Evolutionary conservation across 2,113 vertebrate species (phyloP).

Genomic region (Mobula birostris): DNA sequence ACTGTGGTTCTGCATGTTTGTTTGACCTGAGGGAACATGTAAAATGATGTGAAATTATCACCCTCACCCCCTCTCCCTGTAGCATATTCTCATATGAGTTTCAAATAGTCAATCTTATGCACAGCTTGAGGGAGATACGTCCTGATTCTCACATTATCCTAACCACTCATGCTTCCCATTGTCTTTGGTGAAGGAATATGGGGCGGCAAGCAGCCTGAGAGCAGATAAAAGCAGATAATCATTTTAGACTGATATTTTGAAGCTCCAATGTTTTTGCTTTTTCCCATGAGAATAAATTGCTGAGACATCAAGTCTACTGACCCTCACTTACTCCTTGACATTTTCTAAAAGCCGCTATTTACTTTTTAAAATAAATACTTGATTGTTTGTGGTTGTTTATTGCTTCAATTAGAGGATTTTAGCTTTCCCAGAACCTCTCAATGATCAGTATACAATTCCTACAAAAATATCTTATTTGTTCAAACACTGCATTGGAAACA

Average conservation of each 20-base stretch:
- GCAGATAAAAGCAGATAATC: neutral
- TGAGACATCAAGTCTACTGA: neutral
- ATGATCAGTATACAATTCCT: neutral
- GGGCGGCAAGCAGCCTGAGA: neutral
- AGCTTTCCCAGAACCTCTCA: neutral
- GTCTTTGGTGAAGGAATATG: neutral
- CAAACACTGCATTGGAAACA: neutral
- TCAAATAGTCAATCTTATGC: neutral
- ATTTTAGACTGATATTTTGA: neutral
- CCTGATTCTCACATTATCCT: neutral
- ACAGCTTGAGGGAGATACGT: neutral
- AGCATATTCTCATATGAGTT: neutral
- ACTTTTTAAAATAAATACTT: neutral
- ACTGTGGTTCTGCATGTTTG: neutral
- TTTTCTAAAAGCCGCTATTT: neutral
- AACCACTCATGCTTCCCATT: neutral
- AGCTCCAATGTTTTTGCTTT: neutral
- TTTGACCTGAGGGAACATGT: neutral
- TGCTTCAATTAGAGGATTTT: neutral
- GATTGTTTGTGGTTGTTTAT: conserved; percentile 21
- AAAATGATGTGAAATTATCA: neutral
- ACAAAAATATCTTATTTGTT: neutral
- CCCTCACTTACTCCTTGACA: neutral
- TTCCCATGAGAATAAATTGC: neutral
- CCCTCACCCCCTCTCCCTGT: too few relatives aligned